A percentile compares a stretch with the other conserved stretches of the same genome.
phyloP scores from a whole-genome alignment of 2,113 vertebrate genomes.

The Oryzias woworae region DNA sequence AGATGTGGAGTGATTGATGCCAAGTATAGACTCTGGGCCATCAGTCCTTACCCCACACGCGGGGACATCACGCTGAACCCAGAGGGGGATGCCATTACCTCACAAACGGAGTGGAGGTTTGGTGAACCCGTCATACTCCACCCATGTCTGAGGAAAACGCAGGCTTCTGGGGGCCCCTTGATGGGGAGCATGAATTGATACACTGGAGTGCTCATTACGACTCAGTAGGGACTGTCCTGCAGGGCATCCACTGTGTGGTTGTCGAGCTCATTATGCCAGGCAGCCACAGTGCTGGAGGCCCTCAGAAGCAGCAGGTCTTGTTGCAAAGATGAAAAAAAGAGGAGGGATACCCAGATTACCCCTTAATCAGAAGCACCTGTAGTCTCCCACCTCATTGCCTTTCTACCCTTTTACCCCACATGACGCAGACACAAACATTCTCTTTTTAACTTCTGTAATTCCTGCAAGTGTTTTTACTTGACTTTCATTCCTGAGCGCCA shows the following conservation, averaged over 20 bases:
- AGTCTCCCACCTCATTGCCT: conserved; percentile 63
- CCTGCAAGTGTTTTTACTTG: conserved; percentile 70
- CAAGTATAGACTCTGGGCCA: conserved; percentile 60
- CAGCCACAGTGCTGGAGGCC: conserved; percentile 60
- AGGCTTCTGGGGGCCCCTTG: conserved; percentile 62
- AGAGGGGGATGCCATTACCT: conserved; percentile 53
- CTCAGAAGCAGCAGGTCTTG: conserved; percentile 58
- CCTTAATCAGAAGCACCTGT: conserved; percentile 81
- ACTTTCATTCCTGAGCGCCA: conserved; percentile 65
- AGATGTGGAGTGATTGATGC: conserved; percentile 60
- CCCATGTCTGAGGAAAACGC: conserved; percentile 69
- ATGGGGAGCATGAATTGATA: conserved; percentile 68
- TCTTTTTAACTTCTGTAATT: conserved; percentile 63
- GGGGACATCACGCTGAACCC: conserved; percentile 46
- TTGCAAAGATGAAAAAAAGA: conserved; percentile 57
- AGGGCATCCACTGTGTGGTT: conserved; percentile 70
- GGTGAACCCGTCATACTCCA: conserved; percentile 65
- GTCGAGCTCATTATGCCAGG: conserved; percentile 79
- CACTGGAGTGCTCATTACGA: conserved; percentile 81
- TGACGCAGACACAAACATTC: conserved; percentile 21
- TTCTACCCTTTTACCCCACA: conserved; percentile 36
- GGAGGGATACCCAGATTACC: conserved; percentile 78
- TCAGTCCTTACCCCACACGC: conserved; percentile 52
- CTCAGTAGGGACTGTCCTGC: conserved; percentile 78
- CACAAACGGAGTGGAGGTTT: conserved; percentile 45